These are phyloP conservation scores for Emys orbicularis DNA, from an alignment of 2,797 vertebrate genomes.

Conservation along the genomic window DNA sequence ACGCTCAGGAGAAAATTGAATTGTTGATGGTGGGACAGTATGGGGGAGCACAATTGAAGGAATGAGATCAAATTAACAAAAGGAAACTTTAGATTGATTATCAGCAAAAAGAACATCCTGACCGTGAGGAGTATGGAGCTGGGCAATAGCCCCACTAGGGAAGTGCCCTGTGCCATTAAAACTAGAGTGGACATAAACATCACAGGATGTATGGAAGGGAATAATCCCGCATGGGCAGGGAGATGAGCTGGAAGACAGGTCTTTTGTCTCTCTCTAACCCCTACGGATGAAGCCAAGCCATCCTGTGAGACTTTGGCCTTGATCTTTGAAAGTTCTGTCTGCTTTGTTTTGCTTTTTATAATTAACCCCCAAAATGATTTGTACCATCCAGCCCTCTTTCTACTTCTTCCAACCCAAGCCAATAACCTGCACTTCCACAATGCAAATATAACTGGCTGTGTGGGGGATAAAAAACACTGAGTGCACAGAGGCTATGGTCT, in stretches of 20 bases:
- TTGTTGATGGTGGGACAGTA: background rate
- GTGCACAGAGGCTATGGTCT: background rate
- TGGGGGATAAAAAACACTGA: conserved; percentile 17
- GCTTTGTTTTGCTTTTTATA: background rate
- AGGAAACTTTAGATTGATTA: background rate
- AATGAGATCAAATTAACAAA: background rate
- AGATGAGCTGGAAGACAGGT: too few species aligned
- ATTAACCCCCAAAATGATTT: background rate
- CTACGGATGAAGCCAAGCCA: background rate
- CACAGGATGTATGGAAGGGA: background rate
- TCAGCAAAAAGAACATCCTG: background rate
- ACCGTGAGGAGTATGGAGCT: background rate
- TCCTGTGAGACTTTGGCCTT: background rate
- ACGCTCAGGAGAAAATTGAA: background rate
- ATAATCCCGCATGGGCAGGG: too few species aligned
- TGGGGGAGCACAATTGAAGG: background rate
- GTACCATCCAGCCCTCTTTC: background rate
- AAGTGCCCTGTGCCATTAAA: background rate
- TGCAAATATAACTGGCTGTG: background rate
- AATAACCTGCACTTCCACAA: background rate
- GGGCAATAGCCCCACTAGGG: background rate
- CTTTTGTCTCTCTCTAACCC: too few species aligned
- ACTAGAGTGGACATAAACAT: background rate
- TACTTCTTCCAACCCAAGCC: background rate
- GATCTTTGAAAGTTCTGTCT: background rate